Percentiles rank a stretch among this genome's conserved stretches.
phyloP scores from a whole-genome alignment of 2,888 invertebrate species.

The Willowsia nigromaculata region DNA sequence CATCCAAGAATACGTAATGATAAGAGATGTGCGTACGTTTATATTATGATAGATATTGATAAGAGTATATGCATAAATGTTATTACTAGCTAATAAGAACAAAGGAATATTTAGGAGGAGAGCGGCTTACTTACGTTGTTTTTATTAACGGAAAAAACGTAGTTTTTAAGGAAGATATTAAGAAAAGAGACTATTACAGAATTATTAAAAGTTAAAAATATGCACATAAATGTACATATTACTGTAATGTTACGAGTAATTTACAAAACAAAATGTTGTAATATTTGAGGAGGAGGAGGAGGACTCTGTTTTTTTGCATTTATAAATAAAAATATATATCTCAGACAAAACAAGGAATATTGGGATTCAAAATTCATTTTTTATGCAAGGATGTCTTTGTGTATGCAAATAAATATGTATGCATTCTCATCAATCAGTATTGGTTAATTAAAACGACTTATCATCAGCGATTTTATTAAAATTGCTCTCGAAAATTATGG shows the following conservation, averaged over 20 bases:
- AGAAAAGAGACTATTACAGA: conserved; percentile 70
- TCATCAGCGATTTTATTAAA: conserved; percentile 69
- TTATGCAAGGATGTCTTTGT: too few species aligned
- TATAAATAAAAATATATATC: conserved; percentile 66
- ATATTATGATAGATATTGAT: background rate
- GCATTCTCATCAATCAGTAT: background rate
- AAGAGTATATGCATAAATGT: background rate
- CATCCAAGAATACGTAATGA: conserved; percentile 21
- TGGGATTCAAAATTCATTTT: too few species aligned
- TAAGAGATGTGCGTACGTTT: background rate
- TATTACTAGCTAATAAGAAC: background rate
- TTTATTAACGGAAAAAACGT: conserved; percentile 65
- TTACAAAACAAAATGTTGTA: conserved; percentile 51
- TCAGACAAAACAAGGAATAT: conserved; percentile 44
- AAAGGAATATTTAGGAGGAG: conserved; percentile 29
- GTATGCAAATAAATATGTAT: background rate
- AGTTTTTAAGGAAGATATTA: conserved; percentile 66
- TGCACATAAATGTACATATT: conserved; percentile 70
- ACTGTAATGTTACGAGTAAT: conserved; percentile 14
- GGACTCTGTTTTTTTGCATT: conserved; percentile 69
- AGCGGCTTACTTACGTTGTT: conserved; percentile 67
- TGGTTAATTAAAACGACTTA: conserved; percentile 48
- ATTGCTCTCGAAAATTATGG: conserved; percentile 68
- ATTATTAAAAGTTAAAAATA: conserved; percentile 44
- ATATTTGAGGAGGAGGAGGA: conserved; percentile 47